Percentiles rank a stretch among this genome's conserved stretches.
phyloP scores from a whole-genome alignment of 2,888 invertebrate species.

The Sesia bembeciformis region DNA sequence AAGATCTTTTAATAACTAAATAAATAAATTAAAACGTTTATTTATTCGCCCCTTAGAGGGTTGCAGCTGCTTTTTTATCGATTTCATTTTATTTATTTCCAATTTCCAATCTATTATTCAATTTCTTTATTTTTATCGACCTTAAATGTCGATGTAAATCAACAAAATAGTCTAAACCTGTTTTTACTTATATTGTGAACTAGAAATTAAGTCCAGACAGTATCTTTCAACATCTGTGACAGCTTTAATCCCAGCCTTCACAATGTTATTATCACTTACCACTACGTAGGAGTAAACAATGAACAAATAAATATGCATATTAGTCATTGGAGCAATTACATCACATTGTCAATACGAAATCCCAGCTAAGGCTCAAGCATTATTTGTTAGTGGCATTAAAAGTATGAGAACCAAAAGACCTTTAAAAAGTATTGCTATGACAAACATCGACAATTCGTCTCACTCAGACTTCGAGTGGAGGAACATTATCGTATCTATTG shows the following conservation, averaged over 20 bases:
- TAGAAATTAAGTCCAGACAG: not conserved
- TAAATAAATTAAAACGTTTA: too few species aligned
- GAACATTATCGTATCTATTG: not conserved
- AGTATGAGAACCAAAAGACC: conserved; percentile 64
- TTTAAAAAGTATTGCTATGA: conserved; percentile 42
- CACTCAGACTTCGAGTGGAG: not conserved
- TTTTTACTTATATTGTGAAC: not conserved
- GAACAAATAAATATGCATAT: too few species aligned
- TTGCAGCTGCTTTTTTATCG: too few species aligned
- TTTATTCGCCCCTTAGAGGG: too few species aligned
- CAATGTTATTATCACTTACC: not conserved
- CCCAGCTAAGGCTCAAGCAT: conserved; percentile 31
- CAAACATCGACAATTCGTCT: conserved; percentile 28
- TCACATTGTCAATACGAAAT: conserved; percentile 19
- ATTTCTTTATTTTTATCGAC: too few species aligned
- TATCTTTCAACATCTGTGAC: not conserved
- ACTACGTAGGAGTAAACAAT: too few species aligned
- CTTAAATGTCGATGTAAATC: too few species aligned
- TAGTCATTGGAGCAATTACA: conserved; percentile 16
- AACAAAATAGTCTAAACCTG: too few species aligned
- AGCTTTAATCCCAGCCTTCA: not conserved
- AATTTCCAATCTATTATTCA: too few species aligned
- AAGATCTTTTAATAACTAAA: too few species aligned
- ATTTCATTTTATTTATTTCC: too few species aligned
- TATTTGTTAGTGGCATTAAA: conserved; percentile 64